A percentile compares a stretch with the other conserved stretches of the same genome.
Conservation (phyloP, 2,888 invertebrate genomes). For the Mesochorus sp. region DNA sequence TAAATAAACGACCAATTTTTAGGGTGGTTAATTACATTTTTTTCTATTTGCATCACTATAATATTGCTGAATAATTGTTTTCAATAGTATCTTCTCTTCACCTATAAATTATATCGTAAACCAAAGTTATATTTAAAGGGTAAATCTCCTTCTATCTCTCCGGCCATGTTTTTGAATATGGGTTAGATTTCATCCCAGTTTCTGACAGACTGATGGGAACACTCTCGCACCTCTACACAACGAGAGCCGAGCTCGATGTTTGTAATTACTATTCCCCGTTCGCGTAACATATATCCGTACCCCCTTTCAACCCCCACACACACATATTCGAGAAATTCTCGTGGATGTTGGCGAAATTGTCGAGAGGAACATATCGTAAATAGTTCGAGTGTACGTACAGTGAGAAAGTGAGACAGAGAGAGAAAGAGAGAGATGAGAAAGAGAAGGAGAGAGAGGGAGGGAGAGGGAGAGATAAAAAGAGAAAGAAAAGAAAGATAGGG, state of each 20-base stretch:
- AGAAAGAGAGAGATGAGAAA: neutral
- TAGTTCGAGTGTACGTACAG: conserved; percentile 29
- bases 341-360: conserved; percentile 44
- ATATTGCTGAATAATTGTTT: too few species aligned
- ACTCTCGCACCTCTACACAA: neutral
- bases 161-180: neutral
- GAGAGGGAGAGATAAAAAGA: too few species aligned
- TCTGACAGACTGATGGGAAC: neutral
- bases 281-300: conserved; percentile 2
- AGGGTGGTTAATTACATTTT: too few species aligned
- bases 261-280: conserved; percentile 43
- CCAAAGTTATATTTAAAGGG: too few species aligned
- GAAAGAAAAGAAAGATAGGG: neutral
- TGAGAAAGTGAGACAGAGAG: conserved; percentile 7
- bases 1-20: too few species aligned
- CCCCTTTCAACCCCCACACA: neutral
- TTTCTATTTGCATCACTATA: too few species aligned
- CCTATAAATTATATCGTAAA: too few species aligned
- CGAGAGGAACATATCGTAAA: conserved; percentile 58
- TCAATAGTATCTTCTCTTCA: too few species aligned
- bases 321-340: conserved; percentile 12
- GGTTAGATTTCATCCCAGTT: neutral
- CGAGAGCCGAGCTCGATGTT: conserved; percentile 37
- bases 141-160: neutral
- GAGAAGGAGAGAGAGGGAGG: neutral